These are phyloP conservation scores for Furnarius figulus DNA, from an alignment of 2,113 vertebrate genomes.

Conservation along the genomic window DNA sequence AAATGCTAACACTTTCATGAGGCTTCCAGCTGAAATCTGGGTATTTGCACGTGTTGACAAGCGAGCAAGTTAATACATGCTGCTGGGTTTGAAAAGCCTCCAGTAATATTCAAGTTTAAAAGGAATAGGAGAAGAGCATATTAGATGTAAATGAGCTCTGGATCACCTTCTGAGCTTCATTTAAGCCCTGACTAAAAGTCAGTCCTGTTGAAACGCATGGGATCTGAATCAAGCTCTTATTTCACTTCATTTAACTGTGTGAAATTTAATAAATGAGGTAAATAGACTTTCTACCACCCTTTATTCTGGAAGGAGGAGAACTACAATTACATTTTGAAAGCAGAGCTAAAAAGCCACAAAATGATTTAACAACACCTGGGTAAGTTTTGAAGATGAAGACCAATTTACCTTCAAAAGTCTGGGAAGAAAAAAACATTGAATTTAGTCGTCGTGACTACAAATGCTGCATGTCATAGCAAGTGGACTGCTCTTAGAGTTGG, in stretches of 20 bases:
- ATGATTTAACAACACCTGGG: conserved; percentile 32
- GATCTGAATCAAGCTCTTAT: conserved; percentile 7
- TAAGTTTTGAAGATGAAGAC: conserved; percentile 42
- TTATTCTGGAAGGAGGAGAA: not conserved
- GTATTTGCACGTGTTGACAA: not conserved
- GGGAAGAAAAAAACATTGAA: not conserved
- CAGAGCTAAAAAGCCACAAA: conserved; percentile 39
- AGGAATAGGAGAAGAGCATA: conserved; percentile 17
- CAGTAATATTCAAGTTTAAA: not conserved
- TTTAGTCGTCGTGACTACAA: not conserved
- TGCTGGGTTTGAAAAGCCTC: conserved; percentile 19
- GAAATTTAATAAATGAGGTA: conserved; percentile 1
- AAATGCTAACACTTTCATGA: not conserved
- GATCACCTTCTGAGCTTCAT: conserved; percentile 30
- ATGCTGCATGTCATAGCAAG: conserved; percentile 47
- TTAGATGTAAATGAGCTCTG: conserved; percentile 30
- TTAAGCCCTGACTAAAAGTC: conserved; percentile 10
- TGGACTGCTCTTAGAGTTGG: not conserved
- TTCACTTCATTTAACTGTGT: conserved; percentile 23
- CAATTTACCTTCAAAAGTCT: conserved; percentile 55
- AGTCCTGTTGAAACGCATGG: not conserved
- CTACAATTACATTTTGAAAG: conserved; percentile 45
- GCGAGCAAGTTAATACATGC: not conserved
- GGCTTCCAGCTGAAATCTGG: not conserved
- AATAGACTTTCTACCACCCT: not conserved